Conservation (phyloP, 1,140 invertebrate genomes). For the Drosophila erecta region DNA sequence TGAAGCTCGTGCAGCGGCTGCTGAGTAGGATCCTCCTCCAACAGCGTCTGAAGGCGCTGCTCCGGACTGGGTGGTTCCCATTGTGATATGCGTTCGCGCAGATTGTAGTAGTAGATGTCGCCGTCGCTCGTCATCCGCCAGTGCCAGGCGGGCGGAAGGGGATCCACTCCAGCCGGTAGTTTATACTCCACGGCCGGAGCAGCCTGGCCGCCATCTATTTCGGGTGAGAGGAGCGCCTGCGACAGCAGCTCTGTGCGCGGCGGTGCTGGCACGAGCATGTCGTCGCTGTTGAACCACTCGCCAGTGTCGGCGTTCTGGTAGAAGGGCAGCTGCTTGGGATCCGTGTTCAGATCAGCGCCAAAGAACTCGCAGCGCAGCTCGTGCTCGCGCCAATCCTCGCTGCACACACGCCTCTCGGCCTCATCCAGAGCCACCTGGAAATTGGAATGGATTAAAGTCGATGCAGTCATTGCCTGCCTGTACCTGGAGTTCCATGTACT, state of each 20-base stretch:
- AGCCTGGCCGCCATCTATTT: conserved; percentile 66
- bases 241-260: conserved; percentile 81
- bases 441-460: not conserved
- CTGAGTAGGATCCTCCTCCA: conserved; percentile 40
- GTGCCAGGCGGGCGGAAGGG: conserved; percentile 94
- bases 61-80: conserved; percentile 91
- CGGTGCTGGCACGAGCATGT: conserved; percentile 82
- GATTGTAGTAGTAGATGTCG: conserved; percentile 96
- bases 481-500: not conserved
- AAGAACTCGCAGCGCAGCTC: conserved; percentile 87
- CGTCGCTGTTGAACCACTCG: conserved; percentile 86
- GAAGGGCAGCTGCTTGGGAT: conserved; percentile 86
- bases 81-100: conserved; percentile 92
- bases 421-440: conserved; percentile 89
- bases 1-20: conserved; percentile 35
- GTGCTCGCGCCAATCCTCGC: conserved; percentile 87
- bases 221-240: conserved; percentile 44
- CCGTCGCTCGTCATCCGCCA: conserved; percentile 92
- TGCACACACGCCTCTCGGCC: conserved; percentile 87
- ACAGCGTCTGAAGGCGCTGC: conserved; percentile 64
- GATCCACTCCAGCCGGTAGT: conserved; percentile 86
- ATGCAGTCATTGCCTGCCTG: no score
- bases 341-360: conserved; percentile 86
- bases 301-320: conserved; percentile 87
- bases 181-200: conserved; percentile 57